Percentiles rank a stretch among this genome's conserved stretches.
Conservation (phyloP, 2,797 vertebrate species). For the Sebastolobus alascanus region DNA sequence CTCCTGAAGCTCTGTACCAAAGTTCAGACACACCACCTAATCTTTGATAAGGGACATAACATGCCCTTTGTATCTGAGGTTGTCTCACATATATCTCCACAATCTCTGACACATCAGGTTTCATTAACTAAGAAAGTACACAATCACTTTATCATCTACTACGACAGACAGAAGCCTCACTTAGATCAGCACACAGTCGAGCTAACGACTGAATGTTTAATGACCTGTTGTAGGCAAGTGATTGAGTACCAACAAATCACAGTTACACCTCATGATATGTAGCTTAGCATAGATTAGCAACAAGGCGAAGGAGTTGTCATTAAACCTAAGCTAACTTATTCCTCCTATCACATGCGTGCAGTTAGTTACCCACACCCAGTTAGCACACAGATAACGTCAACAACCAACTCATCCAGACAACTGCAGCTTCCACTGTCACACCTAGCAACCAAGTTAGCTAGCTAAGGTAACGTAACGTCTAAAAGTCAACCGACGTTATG, state of each 20-base stretch:
- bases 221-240: neutral
- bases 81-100: neutral
- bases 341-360: constrained; percentile 23
- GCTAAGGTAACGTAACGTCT: no score
- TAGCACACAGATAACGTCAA: constrained; percentile 52
- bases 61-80: constrained; percentile 4
- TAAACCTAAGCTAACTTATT: neutral
- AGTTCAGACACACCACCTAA: constrained; percentile 67
- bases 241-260: neutral
- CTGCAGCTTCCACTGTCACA: no score
- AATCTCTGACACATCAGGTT: neutral
- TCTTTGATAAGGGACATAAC: constrained; percentile 54
- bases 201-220: neutral
- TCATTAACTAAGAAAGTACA: neutral
- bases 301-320: neutral
- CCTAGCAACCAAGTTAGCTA: no score
- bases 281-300: neutral
- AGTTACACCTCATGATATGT: neutral
- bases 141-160: neutral
- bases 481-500: no score
- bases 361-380: constrained; percentile 41
- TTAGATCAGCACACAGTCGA: neutral
- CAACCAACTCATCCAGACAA: constrained; percentile 4
- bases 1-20: constrained; percentile 69
- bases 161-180: neutral